These are phyloP conservation scores for Clavelina lepadiformis DNA, from an alignment of 23 tunicate genomes.

Conservation along the genomic window DNA sequence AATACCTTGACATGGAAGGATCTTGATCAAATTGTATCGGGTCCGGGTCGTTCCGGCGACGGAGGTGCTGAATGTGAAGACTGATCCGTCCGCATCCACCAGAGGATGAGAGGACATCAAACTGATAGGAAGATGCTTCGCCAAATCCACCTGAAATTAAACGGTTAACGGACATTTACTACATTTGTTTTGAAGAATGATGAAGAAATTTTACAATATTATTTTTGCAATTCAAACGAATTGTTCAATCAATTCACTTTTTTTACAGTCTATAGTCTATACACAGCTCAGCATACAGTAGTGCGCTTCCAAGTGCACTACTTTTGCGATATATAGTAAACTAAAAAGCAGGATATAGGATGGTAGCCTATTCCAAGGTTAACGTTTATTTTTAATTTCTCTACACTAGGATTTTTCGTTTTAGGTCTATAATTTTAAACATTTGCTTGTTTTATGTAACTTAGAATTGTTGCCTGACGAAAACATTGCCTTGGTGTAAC, in stretches of 20 bases:
- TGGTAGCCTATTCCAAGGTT: too few species aligned
- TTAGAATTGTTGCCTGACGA: too few species aligned
- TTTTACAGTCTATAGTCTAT: not conserved
- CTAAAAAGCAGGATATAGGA: too few species aligned
- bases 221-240: not conserved
- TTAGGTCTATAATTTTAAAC: too few species aligned
- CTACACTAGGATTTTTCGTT: too few species aligned
- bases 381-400: too few species aligned
- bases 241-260: not conserved
- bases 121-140: constrained; percentile 74
- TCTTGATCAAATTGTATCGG: constrained; percentile 62
- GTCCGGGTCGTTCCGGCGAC: constrained; percentile 69
- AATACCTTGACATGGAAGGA: too few species aligned
- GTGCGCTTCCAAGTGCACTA: too few species aligned
- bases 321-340: too few species aligned
- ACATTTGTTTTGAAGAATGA: not conserved
- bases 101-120: constrained; percentile 86
- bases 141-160: constrained; percentile 53
- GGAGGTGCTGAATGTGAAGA: constrained; percentile 71
- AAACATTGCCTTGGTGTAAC: too few species aligned
- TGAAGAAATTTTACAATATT: not conserved
- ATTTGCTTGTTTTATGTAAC: too few species aligned
- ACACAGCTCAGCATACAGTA: too few species aligned
- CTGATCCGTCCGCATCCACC: constrained; percentile 50
- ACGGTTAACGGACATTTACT: not conserved